Conservation (phyloP, 2,888 invertebrate species). For the Limulus polyphemus region DNA sequence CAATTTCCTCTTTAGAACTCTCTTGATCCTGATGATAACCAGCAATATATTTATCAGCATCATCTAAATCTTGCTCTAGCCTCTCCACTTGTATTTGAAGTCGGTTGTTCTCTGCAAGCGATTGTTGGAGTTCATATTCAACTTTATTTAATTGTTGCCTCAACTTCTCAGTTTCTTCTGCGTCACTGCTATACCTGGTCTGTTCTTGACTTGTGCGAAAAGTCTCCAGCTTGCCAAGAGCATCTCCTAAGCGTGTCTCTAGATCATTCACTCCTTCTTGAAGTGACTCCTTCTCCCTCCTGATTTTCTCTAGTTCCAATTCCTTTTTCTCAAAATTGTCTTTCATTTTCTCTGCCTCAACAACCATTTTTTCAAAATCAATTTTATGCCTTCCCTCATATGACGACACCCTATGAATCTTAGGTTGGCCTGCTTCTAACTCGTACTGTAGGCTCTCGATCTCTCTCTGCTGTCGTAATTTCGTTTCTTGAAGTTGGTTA, state of each 20-base stretch:
- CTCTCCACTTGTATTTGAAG: conserved; percentile 29
- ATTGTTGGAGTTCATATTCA: conserved; percentile 28
- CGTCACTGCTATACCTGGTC: conserved; percentile 36
- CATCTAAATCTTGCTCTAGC: conserved; percentile 27
- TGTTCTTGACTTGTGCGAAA: conserved; percentile 9
- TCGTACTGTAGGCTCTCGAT: conserved; percentile 41
- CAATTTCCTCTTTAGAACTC: conserved; percentile 5
- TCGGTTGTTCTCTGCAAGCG: conserved; percentile 27
- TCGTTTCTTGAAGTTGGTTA: conserved; percentile 22
- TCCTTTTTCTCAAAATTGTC: conserved; percentile 29
- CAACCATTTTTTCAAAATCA: conserved; percentile 47
- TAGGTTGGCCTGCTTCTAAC: conserved; percentile 45
- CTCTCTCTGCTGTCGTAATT: conserved; percentile 28
- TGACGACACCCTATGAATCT: conserved; percentile 54
- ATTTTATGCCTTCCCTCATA: conserved; percentile 25
- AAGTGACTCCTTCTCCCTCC: conserved; percentile 39
- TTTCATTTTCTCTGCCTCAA: conserved; percentile 50
- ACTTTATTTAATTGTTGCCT: conserved; percentile 28
- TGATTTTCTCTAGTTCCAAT: conserved; percentile 23
- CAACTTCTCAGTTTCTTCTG: conserved; percentile 25
- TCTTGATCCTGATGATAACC: conserved; percentile 14
- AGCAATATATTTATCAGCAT: conserved; percentile 21
- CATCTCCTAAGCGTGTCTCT: conserved; percentile 15
- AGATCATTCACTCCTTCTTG: conserved; percentile 51
- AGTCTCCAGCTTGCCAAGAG: conserved; percentile 7